phyloP scores from a whole-genome alignment of 2,797 vertebrate genomes.

The Neostethus bicornis region DNA sequence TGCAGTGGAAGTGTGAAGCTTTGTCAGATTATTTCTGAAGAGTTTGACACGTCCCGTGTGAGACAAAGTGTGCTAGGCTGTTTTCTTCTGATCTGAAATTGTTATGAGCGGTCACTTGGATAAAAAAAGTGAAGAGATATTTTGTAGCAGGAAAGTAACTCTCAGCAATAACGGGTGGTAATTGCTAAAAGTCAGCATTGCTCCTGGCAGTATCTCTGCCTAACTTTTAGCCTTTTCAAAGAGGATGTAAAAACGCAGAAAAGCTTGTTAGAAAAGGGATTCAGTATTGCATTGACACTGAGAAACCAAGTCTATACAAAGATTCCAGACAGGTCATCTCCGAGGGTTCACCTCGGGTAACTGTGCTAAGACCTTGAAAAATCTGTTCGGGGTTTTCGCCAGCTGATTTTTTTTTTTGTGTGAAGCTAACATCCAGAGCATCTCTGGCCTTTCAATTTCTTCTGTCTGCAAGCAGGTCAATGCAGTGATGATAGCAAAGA shows the following conservation, averaged over 20 bases:
- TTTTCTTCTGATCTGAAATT: background rate
- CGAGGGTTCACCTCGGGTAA: constrained; percentile 74
- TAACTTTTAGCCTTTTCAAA: constrained; percentile 19
- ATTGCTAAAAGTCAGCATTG: constrained; percentile 27
- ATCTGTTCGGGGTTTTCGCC: constrained; percentile 21
- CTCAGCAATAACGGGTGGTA: constrained; percentile 8
- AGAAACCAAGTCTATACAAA: constrained; percentile 13
- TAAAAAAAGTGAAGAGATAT: constrained; percentile 12
- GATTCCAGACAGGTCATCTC: constrained; percentile 24
- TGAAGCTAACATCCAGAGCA: constrained; percentile 36
- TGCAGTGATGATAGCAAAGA: constrained; percentile 27
- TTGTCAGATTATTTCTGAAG: constrained; percentile 15
- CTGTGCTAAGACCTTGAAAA: constrained; percentile 72
- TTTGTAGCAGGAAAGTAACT: constrained; percentile 10
- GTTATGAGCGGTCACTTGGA: background rate
- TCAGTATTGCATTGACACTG: constrained; percentile 12
- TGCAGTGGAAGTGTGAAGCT: constrained; percentile 21
- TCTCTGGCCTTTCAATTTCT: constrained; percentile 40
- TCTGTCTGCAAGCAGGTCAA: constrained; percentile 32
- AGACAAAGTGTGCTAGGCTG: background rate
- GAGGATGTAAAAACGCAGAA: constrained; percentile 25
- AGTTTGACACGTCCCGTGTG: background rate
- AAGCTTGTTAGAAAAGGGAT: constrained; percentile 16
- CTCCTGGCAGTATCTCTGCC: constrained; percentile 13
- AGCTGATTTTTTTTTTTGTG: constrained; percentile 25